A percentile compares a stretch with the other conserved stretches of the same genome.
Conservation (phyloP, 2,113 vertebrate species). For the Epinephelus lanceolatus region DNA sequence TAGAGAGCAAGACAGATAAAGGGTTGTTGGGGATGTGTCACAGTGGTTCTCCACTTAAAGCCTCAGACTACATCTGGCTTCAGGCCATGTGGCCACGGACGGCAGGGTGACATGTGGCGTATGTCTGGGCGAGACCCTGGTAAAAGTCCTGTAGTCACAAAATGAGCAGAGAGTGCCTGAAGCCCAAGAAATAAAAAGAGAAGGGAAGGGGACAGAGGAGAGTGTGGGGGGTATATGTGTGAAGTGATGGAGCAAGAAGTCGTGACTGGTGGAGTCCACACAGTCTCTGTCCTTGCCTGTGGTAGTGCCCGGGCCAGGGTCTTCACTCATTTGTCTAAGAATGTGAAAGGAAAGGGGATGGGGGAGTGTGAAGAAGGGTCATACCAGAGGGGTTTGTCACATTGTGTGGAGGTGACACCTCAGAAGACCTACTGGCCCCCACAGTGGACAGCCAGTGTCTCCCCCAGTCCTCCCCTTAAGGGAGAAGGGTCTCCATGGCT, state of each 20-base stretch:
- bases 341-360: slow-evolving; percentile 53
- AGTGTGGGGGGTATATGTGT: slow-evolving; percentile 65
- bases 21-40: slow-evolving; percentile 63
- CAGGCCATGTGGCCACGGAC: slow-evolving; percentile 64
- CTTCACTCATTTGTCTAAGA: slow-evolving; percentile 76
- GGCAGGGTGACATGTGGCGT: slow-evolving; percentile 78
- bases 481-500: slow-evolving; percentile 62
- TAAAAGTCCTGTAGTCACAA: slow-evolving; percentile 81
- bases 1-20: slow-evolving; percentile 39
- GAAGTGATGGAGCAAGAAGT: slow-evolving; percentile 80
- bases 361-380: slow-evolving; percentile 72
- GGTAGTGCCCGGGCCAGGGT: slow-evolving; percentile 71
- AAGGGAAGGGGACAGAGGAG: slow-evolving; percentile 45
- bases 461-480: slow-evolving; percentile 68
- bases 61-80: slow-evolving; percentile 67
- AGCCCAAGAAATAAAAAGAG: slow-evolving; percentile 52
- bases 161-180: slow-evolving; percentile 73
- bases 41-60: slow-evolving; percentile 59
- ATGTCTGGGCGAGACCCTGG: slow-evolving; percentile 81
- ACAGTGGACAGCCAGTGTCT: slow-evolving; percentile 75
- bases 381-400: slow-evolving; percentile 83
- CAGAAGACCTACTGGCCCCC: slow-evolving; percentile 72
- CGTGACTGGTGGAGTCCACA: slow-evolving; percentile 65
- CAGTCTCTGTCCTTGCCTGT: slow-evolving; percentile 82
- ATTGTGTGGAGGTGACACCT: slow-evolving; percentile 80